Percentiles rank a stretch among this genome's conserved stretches.
These are phyloP conservation scores for Hippopotamus amphibius DNA, from an alignment of 2,113 vertebrate species.

Conservation along the genomic window DNA sequence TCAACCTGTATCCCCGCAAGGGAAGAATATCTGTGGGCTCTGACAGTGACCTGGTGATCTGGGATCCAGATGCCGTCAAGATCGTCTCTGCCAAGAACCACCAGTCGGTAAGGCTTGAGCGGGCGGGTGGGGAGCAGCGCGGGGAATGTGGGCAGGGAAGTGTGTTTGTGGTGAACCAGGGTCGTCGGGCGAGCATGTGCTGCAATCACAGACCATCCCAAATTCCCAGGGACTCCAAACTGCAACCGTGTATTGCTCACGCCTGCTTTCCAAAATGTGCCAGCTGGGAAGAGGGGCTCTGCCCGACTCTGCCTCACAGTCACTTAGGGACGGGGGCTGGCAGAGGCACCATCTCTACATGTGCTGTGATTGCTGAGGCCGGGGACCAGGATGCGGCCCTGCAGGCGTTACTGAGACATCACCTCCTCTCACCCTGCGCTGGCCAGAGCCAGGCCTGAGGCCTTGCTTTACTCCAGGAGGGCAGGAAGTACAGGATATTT, in stretches of 20 bases:
- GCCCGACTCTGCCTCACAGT: background rate
- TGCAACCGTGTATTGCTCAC: background rate
- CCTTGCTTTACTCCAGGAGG: background rate
- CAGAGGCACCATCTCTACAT: rapidly evolving
- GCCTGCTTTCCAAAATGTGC: background rate
- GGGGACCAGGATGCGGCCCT: rapidly evolving
- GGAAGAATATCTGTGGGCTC: conserved; percentile 97
- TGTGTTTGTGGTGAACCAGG: rapidly evolving
- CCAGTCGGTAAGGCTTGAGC: conserved; percentile 91
- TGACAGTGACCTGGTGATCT: conserved; percentile 97
- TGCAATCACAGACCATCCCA: background rate
- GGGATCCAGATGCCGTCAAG: conserved; percentile 96
- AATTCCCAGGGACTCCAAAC: background rate
- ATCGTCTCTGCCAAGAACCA: conserved; percentile 98
- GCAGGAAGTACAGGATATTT: background rate
- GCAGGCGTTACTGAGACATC: background rate
- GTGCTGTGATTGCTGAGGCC: rapidly evolving
- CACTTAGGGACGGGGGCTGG: rapidly evolving
- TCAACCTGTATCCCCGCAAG: conserved; percentile 98
- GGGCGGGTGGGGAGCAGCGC: rapidly evolving
- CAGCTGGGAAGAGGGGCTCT: background rate
- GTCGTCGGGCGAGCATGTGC: background rate
- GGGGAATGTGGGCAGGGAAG: rapidly evolving
- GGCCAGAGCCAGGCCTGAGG: background rate
- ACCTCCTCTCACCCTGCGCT: background rate